phyloP scores from a whole-genome alignment of 2,797 vertebrate species.

The Epinephelus coioides region DNA sequence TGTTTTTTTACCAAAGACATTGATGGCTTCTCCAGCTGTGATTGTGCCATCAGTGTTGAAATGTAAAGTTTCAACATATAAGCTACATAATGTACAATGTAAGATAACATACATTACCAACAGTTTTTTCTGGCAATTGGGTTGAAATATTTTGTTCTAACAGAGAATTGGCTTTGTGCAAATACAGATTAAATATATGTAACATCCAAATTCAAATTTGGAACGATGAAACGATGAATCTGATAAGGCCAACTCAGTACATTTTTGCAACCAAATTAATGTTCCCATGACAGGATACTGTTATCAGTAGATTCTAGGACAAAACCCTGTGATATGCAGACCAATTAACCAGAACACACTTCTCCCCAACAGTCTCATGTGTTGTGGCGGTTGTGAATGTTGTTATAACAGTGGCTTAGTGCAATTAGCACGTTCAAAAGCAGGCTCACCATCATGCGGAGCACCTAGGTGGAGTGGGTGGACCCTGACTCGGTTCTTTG shows the following conservation, averaged over 20 bases:
- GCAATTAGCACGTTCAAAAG: background rate
- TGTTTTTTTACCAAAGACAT: too few species aligned
- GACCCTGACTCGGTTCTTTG: slow-evolving; percentile 93
- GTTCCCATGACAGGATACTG: background rate
- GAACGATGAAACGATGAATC: background rate
- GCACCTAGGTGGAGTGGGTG: slow-evolving; percentile 94
- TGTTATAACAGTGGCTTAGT: background rate
- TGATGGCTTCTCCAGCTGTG: too few species aligned
- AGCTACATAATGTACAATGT: too few species aligned
- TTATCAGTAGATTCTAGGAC: background rate
- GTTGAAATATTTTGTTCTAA: too few species aligned
- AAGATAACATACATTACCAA: too few species aligned
- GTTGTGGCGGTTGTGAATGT: background rate
- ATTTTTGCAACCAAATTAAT: slow-evolving; percentile 1
- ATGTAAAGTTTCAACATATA: too few species aligned
- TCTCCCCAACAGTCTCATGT: background rate
- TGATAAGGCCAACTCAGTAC: background rate
- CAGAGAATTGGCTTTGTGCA: background rate
- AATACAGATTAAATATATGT: background rate
- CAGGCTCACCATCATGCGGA: slow-evolving; percentile 93
- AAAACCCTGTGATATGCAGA: background rate
- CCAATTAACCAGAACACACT: background rate
- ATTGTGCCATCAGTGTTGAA: too few species aligned
- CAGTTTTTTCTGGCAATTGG: too few species aligned
- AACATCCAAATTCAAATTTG: slow-evolving; percentile 3